A percentile compares a stretch with the other conserved stretches of the same genome.
Evolutionary conservation across 2,888 invertebrate species (phyloP).

Genomic region (Drosophila nigritarsus): DNA sequence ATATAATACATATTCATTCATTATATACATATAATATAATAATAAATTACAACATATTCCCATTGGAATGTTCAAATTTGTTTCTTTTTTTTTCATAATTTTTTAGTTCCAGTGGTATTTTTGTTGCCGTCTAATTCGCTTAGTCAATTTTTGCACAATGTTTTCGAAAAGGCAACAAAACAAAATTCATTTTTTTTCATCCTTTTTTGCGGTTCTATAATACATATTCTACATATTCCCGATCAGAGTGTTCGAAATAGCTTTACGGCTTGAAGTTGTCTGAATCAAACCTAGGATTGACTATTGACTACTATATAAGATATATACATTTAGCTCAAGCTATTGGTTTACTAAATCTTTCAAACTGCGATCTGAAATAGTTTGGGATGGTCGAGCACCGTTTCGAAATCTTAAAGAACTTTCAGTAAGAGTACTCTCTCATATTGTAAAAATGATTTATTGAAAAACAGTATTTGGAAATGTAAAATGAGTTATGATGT

Average conservation of each 20-base stretch:
- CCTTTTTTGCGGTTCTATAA: no score
- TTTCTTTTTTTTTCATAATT: not conserved
- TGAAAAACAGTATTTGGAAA: conserved; percentile 11
- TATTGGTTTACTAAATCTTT: not conserved
- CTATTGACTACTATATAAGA: no score
- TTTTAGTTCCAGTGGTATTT: no score
- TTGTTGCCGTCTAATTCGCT: no score
- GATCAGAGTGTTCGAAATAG: not conserved
- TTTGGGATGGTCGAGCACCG: not conserved
- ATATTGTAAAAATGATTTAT: conserved; percentile 13
- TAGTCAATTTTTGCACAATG: no score
- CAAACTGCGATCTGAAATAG: not conserved
- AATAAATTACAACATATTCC: no score
- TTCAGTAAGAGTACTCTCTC: not conserved
- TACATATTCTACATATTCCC: no score
- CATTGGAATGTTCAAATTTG: not conserved
- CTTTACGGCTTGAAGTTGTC: not conserved
- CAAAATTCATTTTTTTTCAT: no score
- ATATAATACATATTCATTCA: not conserved
- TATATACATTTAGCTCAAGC: no score
- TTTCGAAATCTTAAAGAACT: not conserved
- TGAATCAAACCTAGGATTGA: not conserved
- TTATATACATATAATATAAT: no score
- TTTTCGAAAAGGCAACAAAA: no score
- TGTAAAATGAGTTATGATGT: not conserved